Base-by-base conservation (phyloP, 2,797 vertebrate genomes). In the Pitangus sulphuratus region DNA sequence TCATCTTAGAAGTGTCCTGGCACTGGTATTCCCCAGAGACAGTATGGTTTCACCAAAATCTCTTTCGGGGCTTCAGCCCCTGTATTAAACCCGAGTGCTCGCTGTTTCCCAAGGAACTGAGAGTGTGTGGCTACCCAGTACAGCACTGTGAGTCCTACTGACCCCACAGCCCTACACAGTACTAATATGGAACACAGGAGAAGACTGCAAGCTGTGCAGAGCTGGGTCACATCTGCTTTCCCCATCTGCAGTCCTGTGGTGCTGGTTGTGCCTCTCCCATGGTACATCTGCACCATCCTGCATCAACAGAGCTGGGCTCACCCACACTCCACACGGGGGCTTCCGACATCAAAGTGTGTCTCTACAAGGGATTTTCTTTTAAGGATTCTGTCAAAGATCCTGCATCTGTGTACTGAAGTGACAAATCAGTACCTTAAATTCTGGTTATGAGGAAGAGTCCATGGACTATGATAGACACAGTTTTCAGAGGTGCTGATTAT, bases 1-100 rank as follows among this genome's bases (percentile, higher is more conserved):
- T 31, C 13, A 21, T 39, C 5, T 0, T 26, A 48, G 50, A 71
- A 54, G 6, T 26, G 8, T 56, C 57, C 24, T 12, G 14, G 33
- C 39, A 53, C 18, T 3, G 4, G 3, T 16, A n/a, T 45, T 79
- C 10, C 8, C 21, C 39, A 19, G 9, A 70, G 30, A 28, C 48
- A 5, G 8, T 16, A 60, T 0, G 3, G 26, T 60, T 83, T 71
- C 44, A 78, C 14, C 26, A 25, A 45, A 90, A 76, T 5, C 2
- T 35, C 13, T 80, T 26, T 12, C 0, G 0, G 10, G 20, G 5
- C 28, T 82, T 84, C 44, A 84, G 10, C 4, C 6, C 2, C 26
- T 53, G 6, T 12, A 17, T 26, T 24, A 40, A 74, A 70, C 6
- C 6, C 10, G 12, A 66, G 24, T 21, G 21, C 15, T 82, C 74